Conservation (phyloP, 2,888 invertebrate species). For the Spodoptera littoralis region DNA sequence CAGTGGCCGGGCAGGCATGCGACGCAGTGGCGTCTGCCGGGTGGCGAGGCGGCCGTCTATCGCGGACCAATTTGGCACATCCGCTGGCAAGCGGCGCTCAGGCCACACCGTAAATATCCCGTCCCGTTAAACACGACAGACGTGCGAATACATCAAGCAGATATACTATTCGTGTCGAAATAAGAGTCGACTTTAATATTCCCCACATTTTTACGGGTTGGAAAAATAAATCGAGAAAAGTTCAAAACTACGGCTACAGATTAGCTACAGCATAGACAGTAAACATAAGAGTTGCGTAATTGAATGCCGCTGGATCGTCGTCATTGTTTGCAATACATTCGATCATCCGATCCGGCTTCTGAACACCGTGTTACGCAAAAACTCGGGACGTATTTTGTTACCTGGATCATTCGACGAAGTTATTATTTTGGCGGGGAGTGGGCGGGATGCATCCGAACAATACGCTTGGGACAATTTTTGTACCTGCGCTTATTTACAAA, state of each 20-base stretch:
- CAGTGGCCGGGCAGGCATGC: conserved; percentile 85
- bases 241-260: conserved; percentile 18
- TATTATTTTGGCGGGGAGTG: conserved; percentile 81
- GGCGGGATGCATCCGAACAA: conserved; percentile 80
- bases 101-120: conserved; percentile 81
- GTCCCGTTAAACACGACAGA: conserved; percentile 69
- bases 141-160: conserved; percentile 63
- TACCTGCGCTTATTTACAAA: conserved; percentile 86
- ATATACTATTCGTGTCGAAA: conserved; percentile 68
- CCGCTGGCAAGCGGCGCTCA: conserved; percentile 81
- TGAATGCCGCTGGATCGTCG: conserved; percentile 66
- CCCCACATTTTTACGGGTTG: conserved; percentile 51
- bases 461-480: conserved; percentile 75
- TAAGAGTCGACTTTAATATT: conserved; percentile 57
- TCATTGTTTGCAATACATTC: conserved; percentile 76
- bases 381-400: conserved; percentile 75
- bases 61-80: conserved; percentile 87
- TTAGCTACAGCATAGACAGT: conserved; percentile 11
- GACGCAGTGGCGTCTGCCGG: conserved; percentile 84
- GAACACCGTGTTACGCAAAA: conserved; percentile 83
- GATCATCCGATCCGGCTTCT: conserved; percentile 76
- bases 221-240: conserved; percentile 49
- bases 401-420: conserved; percentile 75
- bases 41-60: conserved; percentile 78
- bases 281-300: conserved; percentile 71